A percentile compares a stretch with the other conserved stretches of the same genome.
These are phyloP conservation scores for Nannobrachium achirus DNA, from an alignment of 2,113 vertebrate genomes.

Conservation along the genomic window DNA sequence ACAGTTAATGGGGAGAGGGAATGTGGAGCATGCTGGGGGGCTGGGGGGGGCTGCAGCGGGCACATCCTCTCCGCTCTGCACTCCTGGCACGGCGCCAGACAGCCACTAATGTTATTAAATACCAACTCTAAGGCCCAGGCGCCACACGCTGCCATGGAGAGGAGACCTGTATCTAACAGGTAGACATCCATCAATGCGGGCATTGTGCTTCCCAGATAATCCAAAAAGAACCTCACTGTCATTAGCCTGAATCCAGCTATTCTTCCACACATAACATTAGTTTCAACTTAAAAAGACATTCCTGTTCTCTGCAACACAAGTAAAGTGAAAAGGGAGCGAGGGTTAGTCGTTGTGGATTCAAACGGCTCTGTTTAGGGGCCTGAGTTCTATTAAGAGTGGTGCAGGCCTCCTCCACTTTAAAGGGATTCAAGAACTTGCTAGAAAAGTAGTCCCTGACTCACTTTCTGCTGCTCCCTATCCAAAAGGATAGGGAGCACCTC, in stretches of 20 bases:
- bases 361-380: not conserved
- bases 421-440: not conserved
- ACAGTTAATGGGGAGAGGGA: constrained; percentile 42
- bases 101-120: constrained; percentile 55
- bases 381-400: not conserved
- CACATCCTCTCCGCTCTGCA: constrained; percentile 33
- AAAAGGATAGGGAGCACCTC: too few relatives aligned
- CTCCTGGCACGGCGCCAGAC: constrained; percentile 50
- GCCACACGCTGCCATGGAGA: not conserved
- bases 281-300: not conserved
- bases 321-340: not conserved
- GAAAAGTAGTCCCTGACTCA: not conserved
- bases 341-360: not conserved
- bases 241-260: not conserved
- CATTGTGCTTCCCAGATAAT: too few relatives aligned
- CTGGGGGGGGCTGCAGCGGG: constrained; percentile 32
- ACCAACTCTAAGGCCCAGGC: not conserved
- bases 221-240: not conserved
- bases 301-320: not conserved
- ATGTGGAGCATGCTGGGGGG: constrained; percentile 46
- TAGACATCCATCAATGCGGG: not conserved
- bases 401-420: not conserved
- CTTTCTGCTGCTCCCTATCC: not conserved
- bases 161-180: not conserved
- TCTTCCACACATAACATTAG: not conserved